phyloP scores from a whole-genome alignment of 2,888 invertebrate genomes.

The Eupeodes latifasciatus region DNA sequence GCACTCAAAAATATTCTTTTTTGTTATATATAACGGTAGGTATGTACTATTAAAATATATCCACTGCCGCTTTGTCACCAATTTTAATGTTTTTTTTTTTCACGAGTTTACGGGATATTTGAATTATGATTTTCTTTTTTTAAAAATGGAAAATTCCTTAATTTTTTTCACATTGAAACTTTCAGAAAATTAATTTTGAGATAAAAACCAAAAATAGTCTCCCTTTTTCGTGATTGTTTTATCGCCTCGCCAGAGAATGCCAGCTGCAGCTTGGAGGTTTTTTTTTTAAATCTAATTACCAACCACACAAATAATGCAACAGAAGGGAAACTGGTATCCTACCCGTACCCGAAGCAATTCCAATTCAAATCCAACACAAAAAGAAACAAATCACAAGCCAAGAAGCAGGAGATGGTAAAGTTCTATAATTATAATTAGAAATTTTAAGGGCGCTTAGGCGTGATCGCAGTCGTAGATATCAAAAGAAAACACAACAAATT shows the following conservation, averaged over 20 bases:
- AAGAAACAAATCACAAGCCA: conserved; percentile 11
- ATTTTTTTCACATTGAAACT: conserved; percentile 14
- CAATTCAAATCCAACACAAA: background rate
- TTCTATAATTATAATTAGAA: conserved; percentile 68
- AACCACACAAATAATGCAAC: conserved; percentile 15
- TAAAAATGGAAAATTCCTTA: conserved; percentile 14
- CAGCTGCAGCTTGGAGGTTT: conserved; percentile 43
- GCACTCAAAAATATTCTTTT: background rate
- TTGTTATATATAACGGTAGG: background rate
- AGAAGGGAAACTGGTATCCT: background rate
- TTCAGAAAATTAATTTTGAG: background rate
- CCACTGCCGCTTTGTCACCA: conserved; percentile 31
- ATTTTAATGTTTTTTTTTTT: conserved; percentile 35
- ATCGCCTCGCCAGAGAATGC: background rate
- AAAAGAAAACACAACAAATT: conserved; percentile 43
- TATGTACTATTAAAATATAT: background rate
- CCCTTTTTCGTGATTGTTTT: background rate
- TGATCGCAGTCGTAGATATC: conserved; percentile 12
- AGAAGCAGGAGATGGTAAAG: conserved; percentile 36
- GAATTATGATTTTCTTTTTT: conserved; percentile 22
- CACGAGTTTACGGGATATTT: conserved; percentile 53
- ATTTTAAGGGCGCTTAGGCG: conserved; percentile 52
- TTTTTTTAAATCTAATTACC: conserved; percentile 32
- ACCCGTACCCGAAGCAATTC: background rate
- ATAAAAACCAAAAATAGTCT: conserved; percentile 5